Conservation (phyloP, 2,113 vertebrate species). For the Numida meleagris region DNA sequence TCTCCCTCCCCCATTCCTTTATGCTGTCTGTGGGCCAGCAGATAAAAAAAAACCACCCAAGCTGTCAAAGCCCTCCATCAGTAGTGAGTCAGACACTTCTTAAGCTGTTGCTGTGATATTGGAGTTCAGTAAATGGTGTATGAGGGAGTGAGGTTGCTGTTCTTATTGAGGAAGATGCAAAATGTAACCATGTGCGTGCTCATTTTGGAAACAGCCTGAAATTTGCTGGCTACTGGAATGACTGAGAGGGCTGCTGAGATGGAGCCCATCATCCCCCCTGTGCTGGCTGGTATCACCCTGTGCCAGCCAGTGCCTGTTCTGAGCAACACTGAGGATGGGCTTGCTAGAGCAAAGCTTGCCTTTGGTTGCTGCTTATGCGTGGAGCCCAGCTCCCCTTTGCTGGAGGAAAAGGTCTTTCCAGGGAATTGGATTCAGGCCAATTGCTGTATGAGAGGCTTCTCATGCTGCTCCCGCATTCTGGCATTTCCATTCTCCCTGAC, state of each 20-base stretch:
- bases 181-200: fast-evolving
- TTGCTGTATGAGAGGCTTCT: neutral
- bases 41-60: neutral
- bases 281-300: neutral
- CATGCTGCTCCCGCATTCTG: neutral
- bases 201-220: neutral
- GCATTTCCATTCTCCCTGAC: neutral
- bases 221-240: neutral
- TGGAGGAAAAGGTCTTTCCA: neutral
- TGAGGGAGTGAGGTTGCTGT: neutral
- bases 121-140: neutral
- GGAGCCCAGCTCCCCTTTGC: neutral
- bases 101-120: neutral
- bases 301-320: neutral
- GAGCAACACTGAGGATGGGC: neutral
- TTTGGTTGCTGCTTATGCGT: neutral
- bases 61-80: neutral
- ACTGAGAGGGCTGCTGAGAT: neutral
- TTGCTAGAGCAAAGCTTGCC: neutral
- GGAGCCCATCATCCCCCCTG: neutral
- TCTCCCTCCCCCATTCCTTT: neutral
- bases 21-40: neutral
- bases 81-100: neutral
- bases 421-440: neutral
- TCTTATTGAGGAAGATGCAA: neutral